Evolutionary conservation across 2,888 invertebrate species (phyloP).

Genomic region (Hybos culiciformis): DNA sequence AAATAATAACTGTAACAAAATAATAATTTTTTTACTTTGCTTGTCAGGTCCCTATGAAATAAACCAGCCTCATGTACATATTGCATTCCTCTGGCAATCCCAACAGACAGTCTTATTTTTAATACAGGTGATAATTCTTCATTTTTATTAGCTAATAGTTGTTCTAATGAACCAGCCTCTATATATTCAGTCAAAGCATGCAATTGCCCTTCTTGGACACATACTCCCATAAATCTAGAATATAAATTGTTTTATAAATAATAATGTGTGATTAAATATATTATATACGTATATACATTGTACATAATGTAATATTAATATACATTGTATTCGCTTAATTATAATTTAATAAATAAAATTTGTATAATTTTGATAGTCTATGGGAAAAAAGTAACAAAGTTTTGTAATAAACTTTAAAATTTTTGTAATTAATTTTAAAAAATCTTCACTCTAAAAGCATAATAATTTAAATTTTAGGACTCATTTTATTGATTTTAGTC

Average conservation of each 20-base stretch:
- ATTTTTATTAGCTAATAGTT: slow-evolving; percentile 64
- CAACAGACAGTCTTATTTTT: slow-evolving; percentile 71
- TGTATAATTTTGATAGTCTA: too few relatives aligned
- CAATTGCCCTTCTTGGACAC: slow-evolving; percentile 90
- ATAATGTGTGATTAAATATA: too few relatives aligned
- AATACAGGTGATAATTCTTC: slow-evolving; percentile 62
- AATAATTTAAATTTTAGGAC: too few relatives aligned
- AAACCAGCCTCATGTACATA: slow-evolving; percentile 86
- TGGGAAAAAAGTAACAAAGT: too few relatives aligned
- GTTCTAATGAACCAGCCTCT: slow-evolving; percentile 87
- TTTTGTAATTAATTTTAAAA: too few relatives aligned
- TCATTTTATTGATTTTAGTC: too few relatives aligned
- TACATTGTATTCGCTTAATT: too few relatives aligned
- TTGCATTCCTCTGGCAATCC: slow-evolving; percentile 82
- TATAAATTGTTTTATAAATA: slow-evolving; percentile 5
- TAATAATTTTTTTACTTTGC: slow-evolving; percentile 51
- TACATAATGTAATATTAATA: too few relatives aligned
- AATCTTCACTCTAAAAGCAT: too few relatives aligned
- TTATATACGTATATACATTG: too few relatives aligned
- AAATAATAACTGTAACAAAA: neutral
- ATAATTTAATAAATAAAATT: too few relatives aligned
- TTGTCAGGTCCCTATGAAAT: slow-evolving; percentile 91
- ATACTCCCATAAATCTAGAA: slow-evolving; percentile 85
- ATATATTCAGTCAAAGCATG: slow-evolving; percentile 94
- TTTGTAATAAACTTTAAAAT: too few relatives aligned